Percentiles rank a stretch among this genome's conserved stretches.
Evolutionary conservation across 1,140 invertebrate genomes (phyloP).

Genomic region (Periplaneta americana): DNA sequence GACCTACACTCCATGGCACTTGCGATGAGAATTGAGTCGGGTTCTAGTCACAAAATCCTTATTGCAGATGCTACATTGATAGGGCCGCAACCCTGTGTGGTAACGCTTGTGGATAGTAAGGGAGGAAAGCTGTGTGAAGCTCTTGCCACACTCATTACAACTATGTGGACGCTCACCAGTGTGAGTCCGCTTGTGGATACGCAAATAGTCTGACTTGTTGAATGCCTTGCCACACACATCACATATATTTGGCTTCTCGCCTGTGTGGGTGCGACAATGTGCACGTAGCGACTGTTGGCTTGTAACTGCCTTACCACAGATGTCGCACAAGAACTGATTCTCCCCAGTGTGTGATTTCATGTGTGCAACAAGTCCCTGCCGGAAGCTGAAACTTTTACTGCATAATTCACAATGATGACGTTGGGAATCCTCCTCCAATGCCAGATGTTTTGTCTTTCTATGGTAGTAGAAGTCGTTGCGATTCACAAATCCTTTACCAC

Average conservation of each 20-base stretch:
- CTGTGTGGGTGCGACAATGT: slow-evolving; percentile 51
- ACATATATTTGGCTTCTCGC: slow-evolving; percentile 45
- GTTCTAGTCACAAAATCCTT: slow-evolving; percentile 29
- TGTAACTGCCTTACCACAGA: slow-evolving; percentile 38
- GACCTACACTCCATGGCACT: slow-evolving; percentile 20
- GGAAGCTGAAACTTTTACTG: slow-evolving; percentile 46
- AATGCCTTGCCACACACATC: slow-evolving; percentile 43
- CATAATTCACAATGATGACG: slow-evolving; percentile 68
- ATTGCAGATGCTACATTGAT: slow-evolving; percentile 21
- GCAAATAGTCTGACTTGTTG: slow-evolving; percentile 42
- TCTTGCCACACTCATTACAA: slow-evolving; percentile 26
- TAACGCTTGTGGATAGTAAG: slow-evolving; percentile 19
- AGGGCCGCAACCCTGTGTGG: slow-evolving; percentile 33
- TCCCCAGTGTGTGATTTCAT: slow-evolving; percentile 5
- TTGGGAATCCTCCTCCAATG: slow-evolving; percentile 35
- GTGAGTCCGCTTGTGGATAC: slow-evolving; percentile 65
- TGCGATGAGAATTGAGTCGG: slow-evolving; percentile 28
- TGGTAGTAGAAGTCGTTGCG: slow-evolving; percentile 24
- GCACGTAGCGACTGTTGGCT: slow-evolving; percentile 35
- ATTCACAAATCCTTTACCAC: slow-evolving; percentile 45
- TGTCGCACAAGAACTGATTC: slow-evolving; percentile 45
- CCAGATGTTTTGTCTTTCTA: slow-evolving; percentile 21
- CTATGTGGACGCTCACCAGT: slow-evolving; percentile 61
- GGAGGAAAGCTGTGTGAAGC: slow-evolving; percentile 19
- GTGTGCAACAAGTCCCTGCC: not conserved